Evolutionary conservation across 1,140 invertebrate genomes (phyloP), one percentile per base, ranked within the genome.

Genomic region (Macrotrachela quadricornifera): DNA sequence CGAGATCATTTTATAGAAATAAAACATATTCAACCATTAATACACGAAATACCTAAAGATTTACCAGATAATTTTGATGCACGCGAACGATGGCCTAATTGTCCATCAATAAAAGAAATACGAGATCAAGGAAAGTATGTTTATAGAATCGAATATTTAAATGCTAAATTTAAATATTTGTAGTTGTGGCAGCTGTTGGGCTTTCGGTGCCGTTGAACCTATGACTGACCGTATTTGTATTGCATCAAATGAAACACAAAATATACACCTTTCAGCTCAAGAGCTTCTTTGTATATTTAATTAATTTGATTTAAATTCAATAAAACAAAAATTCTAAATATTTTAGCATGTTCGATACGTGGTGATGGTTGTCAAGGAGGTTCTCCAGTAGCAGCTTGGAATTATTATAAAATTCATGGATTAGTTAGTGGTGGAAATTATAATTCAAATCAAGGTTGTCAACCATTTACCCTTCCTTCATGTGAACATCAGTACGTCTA

Each of bases 401-500:
- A 75, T 44, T 85, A 82, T 66, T 88, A 1, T 69, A 73, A 10
- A 9, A 40, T 54, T 15, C 56, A 60, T 45, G 69, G 69, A 37
- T 53, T 73, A 48, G 85, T 90, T 1, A 83, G 79, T 53, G 86
- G 85, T 47, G 85, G 84, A 6, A 72, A 76, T 51, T 90, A 79
- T 63, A 77, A 77, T 45, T 79, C 78, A 1, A 71, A 78, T 39
- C 75, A 78, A 71, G 82, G 85, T 41, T 92, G 86, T 67, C 74
- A 77, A 57, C 84, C 85, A 1, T 91, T 91, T 60, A 74, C 77
- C 59, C 80, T 91, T 55, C 67, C 67, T 18, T 60, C 82, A 0
- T 92, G 87, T 66, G 85, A 88, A 63, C 86, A 92, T 67, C 85
- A 90, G n/a, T n/a, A n/a, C n/a, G n/a, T n/a, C n/a, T n/a, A n/a